Conservation (phyloP, 2,888 invertebrate species). For the Dascillus cervinus region DNA sequence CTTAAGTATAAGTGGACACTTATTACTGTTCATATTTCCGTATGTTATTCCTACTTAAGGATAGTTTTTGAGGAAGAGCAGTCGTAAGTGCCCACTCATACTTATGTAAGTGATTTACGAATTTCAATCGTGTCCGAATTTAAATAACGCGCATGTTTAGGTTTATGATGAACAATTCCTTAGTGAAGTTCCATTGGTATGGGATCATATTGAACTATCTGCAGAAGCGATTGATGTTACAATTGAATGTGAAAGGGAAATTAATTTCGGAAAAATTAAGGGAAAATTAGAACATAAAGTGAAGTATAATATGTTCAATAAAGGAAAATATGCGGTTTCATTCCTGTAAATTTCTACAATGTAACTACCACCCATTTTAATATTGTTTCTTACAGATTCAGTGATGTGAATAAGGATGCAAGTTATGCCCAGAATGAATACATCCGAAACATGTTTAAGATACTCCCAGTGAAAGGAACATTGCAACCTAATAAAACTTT, state of each 20-base stretch:
- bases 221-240: constrained; percentile 56
- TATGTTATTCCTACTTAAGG: too few species aligned
- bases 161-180: constrained; percentile 44
- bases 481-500: constrained; percentile 20
- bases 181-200: constrained; percentile 26
- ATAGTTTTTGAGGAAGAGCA: too few species aligned
- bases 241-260: constrained; percentile 39
- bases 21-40: too few species aligned
- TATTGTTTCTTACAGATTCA: constrained; percentile 18
- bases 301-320: constrained; percentile 48
- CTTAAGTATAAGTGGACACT: too few species aligned
- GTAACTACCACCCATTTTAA: background rate
- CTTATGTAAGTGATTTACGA: too few species aligned
- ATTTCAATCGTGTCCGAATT: too few species aligned
- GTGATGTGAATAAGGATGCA: constrained; percentile 14
- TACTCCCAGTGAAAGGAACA: constrained; percentile 9
- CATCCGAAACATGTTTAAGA: constrained; percentile 15
- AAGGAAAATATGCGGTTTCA: constrained; percentile 50
- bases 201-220: constrained; percentile 31
- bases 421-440: constrained; percentile 8
- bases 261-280: constrained; percentile 53
- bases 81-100: too few species aligned
- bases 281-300: constrained; percentile 45
- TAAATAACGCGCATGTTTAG: too few species aligned
- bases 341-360: constrained; percentile 24